These are phyloP conservation scores for Digitonthophagus gazella DNA, from an alignment of 2,888 invertebrate genomes.

Conservation along the genomic window DNA sequence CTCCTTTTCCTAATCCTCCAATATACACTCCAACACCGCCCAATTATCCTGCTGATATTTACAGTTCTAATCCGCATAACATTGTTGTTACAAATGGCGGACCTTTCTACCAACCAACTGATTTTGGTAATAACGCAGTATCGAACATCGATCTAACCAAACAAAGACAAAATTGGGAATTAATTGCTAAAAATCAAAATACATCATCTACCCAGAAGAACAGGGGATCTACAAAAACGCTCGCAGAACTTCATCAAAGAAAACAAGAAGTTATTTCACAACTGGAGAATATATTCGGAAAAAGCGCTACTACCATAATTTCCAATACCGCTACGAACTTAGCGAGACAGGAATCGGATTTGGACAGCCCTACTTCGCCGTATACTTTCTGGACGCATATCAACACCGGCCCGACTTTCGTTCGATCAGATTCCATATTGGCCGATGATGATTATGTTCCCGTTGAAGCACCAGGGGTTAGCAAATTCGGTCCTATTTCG, in stretches of 20 bases:
- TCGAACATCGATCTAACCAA: conserved; percentile 34
- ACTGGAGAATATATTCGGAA: conserved; percentile 60
- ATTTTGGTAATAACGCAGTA: conserved; percentile 38
- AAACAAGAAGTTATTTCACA: conserved; percentile 62
- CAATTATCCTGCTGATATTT: conserved; percentile 45
- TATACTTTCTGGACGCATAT: conserved; percentile 48
- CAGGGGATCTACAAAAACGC: conserved; percentile 52
- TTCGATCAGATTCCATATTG: conserved; percentile 57
- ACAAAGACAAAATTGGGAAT: conserved; percentile 38
- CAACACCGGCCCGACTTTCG: conserved; percentile 47
- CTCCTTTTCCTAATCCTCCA: conserved; percentile 42
- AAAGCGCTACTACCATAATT: conserved; percentile 50
- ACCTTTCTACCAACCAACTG: conserved; percentile 44
- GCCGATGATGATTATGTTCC: conserved; percentile 67
- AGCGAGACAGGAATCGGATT: conserved; percentile 47
- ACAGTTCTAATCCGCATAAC: conserved; percentile 43
- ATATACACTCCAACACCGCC: conserved; percentile 42
- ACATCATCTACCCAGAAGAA: conserved; percentile 29
- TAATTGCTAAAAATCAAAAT: conserved; percentile 37
- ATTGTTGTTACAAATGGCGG: conserved; percentile 42
- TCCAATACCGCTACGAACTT: conserved; percentile 48
- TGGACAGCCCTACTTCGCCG: conserved; percentile 47
- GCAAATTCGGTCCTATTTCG: conserved; percentile 70
- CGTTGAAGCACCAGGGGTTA: conserved; percentile 63
- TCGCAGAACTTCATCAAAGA: conserved; percentile 60